phyloP scores from a whole-genome alignment of 2,888 invertebrate genomes.

The Orthosia incerta region DNA sequence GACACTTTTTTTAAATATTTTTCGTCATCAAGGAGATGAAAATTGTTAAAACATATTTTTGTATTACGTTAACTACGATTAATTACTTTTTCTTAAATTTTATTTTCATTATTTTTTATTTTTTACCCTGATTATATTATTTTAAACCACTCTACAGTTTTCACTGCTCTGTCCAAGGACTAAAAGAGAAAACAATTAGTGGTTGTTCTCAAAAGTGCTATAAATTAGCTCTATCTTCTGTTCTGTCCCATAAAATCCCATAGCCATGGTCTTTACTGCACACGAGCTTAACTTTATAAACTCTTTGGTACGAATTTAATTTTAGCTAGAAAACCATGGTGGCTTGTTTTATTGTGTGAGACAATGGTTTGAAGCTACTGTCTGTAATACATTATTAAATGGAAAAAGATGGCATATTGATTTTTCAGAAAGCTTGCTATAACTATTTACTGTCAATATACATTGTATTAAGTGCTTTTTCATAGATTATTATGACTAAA shows the following conservation, averaged over 20 bases:
- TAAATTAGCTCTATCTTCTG: conserved; percentile 66
- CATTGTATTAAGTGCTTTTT: not conserved
- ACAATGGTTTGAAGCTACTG: not conserved
- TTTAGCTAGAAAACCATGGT: conserved; percentile 15
- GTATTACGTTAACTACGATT: too few relatives aligned
- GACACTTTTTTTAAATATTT: not conserved
- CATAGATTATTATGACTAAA: not conserved
- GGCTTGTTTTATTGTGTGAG: not conserved
- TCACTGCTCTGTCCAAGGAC: conserved; percentile 34
- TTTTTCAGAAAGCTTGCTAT: not conserved
- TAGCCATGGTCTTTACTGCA: conserved; percentile 60
- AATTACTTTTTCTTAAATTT: too few relatives aligned
- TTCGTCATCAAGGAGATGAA: too few relatives aligned
- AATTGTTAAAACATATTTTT: too few relatives aligned
- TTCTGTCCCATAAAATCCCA: conserved; percentile 65
- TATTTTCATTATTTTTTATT: too few relatives aligned
- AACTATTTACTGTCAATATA: too few relatives aligned
- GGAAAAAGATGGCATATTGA: not conserved
- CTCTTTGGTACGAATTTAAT: conserved; percentile 40
- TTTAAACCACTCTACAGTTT: conserved; percentile 34
- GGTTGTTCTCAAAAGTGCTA: conserved; percentile 61
- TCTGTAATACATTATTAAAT: not conserved
- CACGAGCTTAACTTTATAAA: conserved; percentile 55
- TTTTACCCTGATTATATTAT: too few relatives aligned
- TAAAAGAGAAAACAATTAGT: conserved; percentile 68